Percentiles rank a stretch among this genome's conserved stretches.
phyloP scores from a whole-genome alignment of 2,888 invertebrate species.

The Colostygia pectinataria region DNA sequence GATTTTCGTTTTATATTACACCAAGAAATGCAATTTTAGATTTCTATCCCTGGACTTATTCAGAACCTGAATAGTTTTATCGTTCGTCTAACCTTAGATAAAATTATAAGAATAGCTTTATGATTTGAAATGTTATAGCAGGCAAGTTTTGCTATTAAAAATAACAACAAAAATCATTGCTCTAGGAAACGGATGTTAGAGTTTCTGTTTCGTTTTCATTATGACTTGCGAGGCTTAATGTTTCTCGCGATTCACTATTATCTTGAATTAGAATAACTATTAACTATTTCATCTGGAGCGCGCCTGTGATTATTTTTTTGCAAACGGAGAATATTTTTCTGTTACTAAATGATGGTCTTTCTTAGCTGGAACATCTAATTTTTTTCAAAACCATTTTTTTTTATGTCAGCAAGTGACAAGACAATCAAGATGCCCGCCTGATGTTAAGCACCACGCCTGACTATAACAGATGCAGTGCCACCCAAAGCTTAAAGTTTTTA shows the following conservation, averaged over 20 bases:
- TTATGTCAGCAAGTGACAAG: too few species aligned
- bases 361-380: too few species aligned
- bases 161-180: constrained; percentile 57
- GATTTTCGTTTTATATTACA: too few species aligned
- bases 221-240: constrained; percentile 20
- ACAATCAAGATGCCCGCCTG: too few species aligned
- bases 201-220: constrained; percentile 34
- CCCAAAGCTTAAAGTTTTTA: too few species aligned
- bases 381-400: too few species aligned
- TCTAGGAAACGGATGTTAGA: constrained; percentile 69
- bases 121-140: constrained; percentile 32
- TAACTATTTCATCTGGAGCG: constrained; percentile 22
- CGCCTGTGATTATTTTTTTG: constrained; percentile 7
- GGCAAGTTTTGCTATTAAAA: constrained; percentile 46
- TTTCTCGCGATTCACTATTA: constrained; percentile 31
- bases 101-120: constrained; percentile 14
- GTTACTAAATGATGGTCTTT: too few species aligned
- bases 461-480: too few species aligned
- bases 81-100: not conserved
- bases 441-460: too few species aligned
- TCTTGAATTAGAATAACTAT: constrained; percentile 22
- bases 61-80: too few species aligned
- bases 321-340: not conserved
- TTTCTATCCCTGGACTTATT: too few species aligned
- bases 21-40: too few species aligned